Evolutionary conservation across 2,888 invertebrate species (phyloP), one percentile per base, ranked within the genome.

Genomic region (Epinotia bilunana): DNA sequence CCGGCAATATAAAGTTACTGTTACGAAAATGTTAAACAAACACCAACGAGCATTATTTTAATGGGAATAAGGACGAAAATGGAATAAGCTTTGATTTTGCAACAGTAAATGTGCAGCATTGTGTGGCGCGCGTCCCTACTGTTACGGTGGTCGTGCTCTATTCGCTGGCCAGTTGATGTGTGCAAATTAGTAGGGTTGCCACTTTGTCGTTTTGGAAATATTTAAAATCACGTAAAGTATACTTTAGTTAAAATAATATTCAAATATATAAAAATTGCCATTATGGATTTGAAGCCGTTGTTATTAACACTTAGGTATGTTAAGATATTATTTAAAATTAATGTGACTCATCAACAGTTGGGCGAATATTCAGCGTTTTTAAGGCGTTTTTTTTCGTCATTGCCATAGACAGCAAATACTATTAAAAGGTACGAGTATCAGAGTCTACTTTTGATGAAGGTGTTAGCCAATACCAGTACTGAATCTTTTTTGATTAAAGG

Each of bases 161-260:
- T 88, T 87, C 85, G 87, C 84, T 88, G 90, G 87, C 86, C 88
- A 88, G 88, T 90, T 85, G 88, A 87, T 86, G 87, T 83, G 86
- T 72, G 86, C 86, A 88, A 91, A 90, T 91, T 90, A 89, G 79
- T 88, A 92, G 91, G 92, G 92, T 76, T 90, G 70, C 64, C 49
- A 53, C 58, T 16, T 60, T 43, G 20, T 18, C 20, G 7, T 60
- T 39, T 18, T 60, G 46, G 18, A 3, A 39, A 43, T 39, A 39
- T 62, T 12, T 53, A 33, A 33, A 65, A 5, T 28, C n/a, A 62
- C 39, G 0, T 39, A 39, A 39, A 33, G 33, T 33, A 7, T 33
- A 33, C 7, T 6, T 33, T 13, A n/a, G n/a, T n/a, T 12, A 46
- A 1, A 46, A 13, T 12, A 46, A 12, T 46, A n/a, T n/a, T n/a